Evolutionary conservation across 2,888 invertebrate species (phyloP).

Genomic region (Cosmia pyralina): DNA sequence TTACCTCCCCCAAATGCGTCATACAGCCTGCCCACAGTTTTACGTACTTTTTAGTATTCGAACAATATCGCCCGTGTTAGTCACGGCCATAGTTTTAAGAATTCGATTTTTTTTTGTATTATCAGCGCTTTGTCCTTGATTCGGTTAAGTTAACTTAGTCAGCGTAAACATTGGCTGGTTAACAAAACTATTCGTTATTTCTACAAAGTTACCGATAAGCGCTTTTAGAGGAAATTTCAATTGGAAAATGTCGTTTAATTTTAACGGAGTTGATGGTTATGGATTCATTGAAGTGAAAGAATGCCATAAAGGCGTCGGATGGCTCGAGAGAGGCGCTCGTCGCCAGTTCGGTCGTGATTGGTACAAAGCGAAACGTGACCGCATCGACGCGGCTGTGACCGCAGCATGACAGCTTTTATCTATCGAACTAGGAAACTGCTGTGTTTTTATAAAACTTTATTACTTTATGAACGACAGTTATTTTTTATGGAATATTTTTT

Average conservation of each 20-base stretch:
- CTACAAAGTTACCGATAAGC: slow-evolving; percentile 30
- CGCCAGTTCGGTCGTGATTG: slow-evolving; percentile 62
- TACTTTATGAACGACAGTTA: slow-evolving; percentile 53
- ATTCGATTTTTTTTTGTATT: slow-evolving; percentile 47
- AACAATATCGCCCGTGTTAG: slow-evolving; percentile 39
- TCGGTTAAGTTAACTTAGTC: slow-evolving; percentile 51
- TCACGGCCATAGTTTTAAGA: slow-evolving; percentile 48
- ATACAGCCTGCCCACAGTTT: slow-evolving; percentile 49
- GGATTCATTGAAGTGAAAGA: slow-evolving; percentile 65
- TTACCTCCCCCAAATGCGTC: slow-evolving; percentile 72
- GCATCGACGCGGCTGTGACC: slow-evolving; percentile 46
- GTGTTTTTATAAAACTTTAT: slow-evolving; percentile 45
- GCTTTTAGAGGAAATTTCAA: slow-evolving; percentile 5
- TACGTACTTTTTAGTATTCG: slow-evolving; percentile 48
- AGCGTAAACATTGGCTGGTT: slow-evolving; percentile 37
- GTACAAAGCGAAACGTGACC: slow-evolving; percentile 69
- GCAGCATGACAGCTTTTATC: slow-evolving; percentile 53
- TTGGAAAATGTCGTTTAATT: slow-evolving; percentile 14
- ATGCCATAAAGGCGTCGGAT: slow-evolving; percentile 49
- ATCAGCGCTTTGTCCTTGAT: slow-evolving; percentile 50
- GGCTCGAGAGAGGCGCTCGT: slow-evolving; percentile 44
- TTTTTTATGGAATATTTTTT: slow-evolving; percentile 20
- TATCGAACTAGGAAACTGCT: slow-evolving; percentile 66
- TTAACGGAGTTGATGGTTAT: slow-evolving; percentile 6
- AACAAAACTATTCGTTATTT: slow-evolving; percentile 22